Evolutionary conservation across 1,140 invertebrate genomes (phyloP).

Genomic region (Cydia fagiglandana): DNA sequence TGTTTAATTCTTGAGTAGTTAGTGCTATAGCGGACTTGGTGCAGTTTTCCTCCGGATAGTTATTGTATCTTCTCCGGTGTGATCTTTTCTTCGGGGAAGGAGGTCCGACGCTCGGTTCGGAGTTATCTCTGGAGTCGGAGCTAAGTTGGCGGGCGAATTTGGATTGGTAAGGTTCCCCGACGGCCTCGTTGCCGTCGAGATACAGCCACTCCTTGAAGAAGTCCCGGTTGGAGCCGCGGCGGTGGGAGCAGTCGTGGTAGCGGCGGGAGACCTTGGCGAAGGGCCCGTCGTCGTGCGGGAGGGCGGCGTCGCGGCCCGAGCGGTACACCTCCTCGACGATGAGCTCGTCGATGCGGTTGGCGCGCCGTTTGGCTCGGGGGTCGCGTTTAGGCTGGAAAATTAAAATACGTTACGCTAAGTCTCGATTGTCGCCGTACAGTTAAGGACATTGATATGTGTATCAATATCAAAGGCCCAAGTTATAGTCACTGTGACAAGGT

Average conservation of each 20-base stretch:
- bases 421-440: background rate
- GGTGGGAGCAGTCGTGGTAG: constrained; percentile 65
- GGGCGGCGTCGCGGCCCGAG: constrained; percentile 56
- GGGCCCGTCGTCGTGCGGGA: constrained; percentile 70
- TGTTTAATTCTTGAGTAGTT: constrained; percentile 69
- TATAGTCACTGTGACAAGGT: too few relatives aligned
- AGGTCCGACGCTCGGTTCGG: constrained; percentile 72
- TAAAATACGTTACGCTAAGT: background rate
- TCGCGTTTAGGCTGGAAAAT: constrained; percentile 49
- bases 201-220: constrained; percentile 75
- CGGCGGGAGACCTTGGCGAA: constrained; percentile 66
- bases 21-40: constrained; percentile 74
- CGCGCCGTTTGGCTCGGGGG: constrained; percentile 56
- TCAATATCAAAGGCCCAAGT: too few relatives aligned
- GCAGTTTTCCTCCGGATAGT: constrained; percentile 74
- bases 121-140: constrained; percentile 77
- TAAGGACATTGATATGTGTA: too few relatives aligned
- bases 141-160: constrained; percentile 74
- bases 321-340: constrained; percentile 67
- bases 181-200: constrained; percentile 62
- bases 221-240: constrained; percentile 61
- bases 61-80: constrained; percentile 65
- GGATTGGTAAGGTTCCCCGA: constrained; percentile 70
- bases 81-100: constrained; percentile 70
- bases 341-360: constrained; percentile 65